These are phyloP conservation scores for Neopelma chrysocephalum DNA, from an alignment of 2,797 vertebrate genomes.

Conservation along the genomic window DNA sequence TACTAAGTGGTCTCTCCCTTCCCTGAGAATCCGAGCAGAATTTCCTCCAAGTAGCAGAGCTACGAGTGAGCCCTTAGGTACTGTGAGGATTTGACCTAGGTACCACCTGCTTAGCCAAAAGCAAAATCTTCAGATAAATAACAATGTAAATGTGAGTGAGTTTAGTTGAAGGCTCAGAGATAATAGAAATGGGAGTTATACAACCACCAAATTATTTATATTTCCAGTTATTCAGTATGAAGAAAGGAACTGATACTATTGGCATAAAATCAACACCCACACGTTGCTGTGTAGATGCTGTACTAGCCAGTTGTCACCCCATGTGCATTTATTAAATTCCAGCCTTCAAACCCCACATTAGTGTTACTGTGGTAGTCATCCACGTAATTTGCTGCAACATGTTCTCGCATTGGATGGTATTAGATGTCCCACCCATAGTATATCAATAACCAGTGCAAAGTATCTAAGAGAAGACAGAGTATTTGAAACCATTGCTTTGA, in stretches of 20 bases:
- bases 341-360: conserved; percentile 3
- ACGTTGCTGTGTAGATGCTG: neutral
- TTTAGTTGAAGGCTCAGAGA: neutral
- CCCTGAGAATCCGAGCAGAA: neutral
- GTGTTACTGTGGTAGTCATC: neutral
- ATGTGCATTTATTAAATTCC: neutral
- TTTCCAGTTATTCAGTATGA: neutral
- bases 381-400: neutral
- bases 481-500: neutral
- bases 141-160: neutral
- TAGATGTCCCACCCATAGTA: neutral
- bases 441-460: neutral
- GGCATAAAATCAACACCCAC: neutral
- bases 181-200: neutral
- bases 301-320: neutral
- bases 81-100: neutral
- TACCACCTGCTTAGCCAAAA: neutral
- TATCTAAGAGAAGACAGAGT: neutral
- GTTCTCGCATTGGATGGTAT: neutral
- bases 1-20: neutral
- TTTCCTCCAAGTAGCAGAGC: neutral
- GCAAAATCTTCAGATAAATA: neutral
- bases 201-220: neutral
- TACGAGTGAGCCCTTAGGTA: neutral
- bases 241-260: neutral